These are phyloP conservation scores for Anguilla japonica DNA, from an alignment of 2,113 vertebrate genomes.

Conservation along the genomic window DNA sequence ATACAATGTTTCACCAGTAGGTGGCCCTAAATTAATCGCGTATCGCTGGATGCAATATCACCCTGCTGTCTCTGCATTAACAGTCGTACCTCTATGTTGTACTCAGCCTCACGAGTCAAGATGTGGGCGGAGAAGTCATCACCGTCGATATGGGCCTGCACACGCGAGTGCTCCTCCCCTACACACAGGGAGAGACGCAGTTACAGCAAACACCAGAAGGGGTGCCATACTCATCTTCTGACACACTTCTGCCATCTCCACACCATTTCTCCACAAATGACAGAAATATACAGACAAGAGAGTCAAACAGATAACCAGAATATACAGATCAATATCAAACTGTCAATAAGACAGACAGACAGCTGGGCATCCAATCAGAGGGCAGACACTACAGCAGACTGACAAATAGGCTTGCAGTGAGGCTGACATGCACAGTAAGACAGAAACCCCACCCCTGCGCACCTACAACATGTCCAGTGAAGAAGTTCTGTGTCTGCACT, in stretches of 20 bases:
- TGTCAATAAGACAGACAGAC: neutral
- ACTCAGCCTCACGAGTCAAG: constrained; percentile 84
- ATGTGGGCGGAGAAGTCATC: constrained; percentile 94
- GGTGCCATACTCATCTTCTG: neutral
- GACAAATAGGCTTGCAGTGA: too few relatives aligned
- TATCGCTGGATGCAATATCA: too few relatives aligned
- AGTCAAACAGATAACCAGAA: neutral
- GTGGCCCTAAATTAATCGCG: neutral
- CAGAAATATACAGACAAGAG: neutral
- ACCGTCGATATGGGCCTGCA: constrained; percentile 91
- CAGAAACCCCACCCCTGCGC: constrained; percentile 52
- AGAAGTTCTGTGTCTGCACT: constrained; percentile 88
- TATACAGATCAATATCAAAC: neutral
- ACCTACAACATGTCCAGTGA: constrained; percentile 92
- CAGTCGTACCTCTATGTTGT: constrained; percentile 86
- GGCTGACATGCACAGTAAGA: neutral
- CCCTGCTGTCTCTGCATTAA: neutral
- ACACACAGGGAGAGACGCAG: constrained; percentile 16
- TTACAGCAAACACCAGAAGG: neutral
- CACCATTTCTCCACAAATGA: neutral
- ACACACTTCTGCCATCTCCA: neutral
- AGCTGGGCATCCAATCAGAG: too few relatives aligned
- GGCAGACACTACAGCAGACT: too few relatives aligned
- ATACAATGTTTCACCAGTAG: neutral
- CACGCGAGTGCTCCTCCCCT: constrained; percentile 93